Percentiles rank a stretch among this genome's conserved stretches.
Evolutionary conservation across 1,140 invertebrate genomes (phyloP).

Genomic region (Amphibalanus amphitrite): DNA sequence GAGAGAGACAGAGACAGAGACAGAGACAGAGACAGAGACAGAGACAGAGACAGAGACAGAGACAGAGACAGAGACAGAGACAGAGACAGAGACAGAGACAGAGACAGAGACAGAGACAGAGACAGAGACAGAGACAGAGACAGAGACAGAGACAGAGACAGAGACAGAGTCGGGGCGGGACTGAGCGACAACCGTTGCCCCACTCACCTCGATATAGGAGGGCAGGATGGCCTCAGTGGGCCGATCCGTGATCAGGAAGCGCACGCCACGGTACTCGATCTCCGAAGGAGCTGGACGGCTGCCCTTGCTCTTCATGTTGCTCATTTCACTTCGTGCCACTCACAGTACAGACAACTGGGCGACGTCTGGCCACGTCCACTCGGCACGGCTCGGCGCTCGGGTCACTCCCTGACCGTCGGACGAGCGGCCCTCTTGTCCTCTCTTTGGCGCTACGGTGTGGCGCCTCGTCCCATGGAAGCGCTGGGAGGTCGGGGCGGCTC

Average conservation of each 20-base stretch:
- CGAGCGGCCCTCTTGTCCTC: too few species aligned
- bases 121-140: too few species aligned
- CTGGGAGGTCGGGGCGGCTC: neutral
- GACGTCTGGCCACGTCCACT: neutral
- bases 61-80: too few species aligned
- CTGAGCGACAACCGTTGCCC: too few species aligned
- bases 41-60: too few species aligned
- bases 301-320: slow-evolving; percentile 74
- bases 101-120: too few species aligned
- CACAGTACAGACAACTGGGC: neutral
- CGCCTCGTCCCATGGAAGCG: neutral
- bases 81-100: too few species aligned
- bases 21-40: too few species aligned
- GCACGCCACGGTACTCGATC: slow-evolving; percentile 86
- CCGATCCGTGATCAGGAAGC: slow-evolving; percentile 92
- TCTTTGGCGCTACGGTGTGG: neutral
- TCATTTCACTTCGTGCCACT: neutral
- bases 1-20: too few species aligned
- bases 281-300: slow-evolving; percentile 80
- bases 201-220: slow-evolving; percentile 67
- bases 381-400: neutral
- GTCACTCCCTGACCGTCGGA: neutral
- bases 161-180: too few species aligned
- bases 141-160: too few species aligned
- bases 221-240: slow-evolving; percentile 83